These are phyloP conservation scores for Hirudinaria manillensis DNA, from an alignment of 2,888 invertebrate genomes.

Conservation along the genomic window DNA sequence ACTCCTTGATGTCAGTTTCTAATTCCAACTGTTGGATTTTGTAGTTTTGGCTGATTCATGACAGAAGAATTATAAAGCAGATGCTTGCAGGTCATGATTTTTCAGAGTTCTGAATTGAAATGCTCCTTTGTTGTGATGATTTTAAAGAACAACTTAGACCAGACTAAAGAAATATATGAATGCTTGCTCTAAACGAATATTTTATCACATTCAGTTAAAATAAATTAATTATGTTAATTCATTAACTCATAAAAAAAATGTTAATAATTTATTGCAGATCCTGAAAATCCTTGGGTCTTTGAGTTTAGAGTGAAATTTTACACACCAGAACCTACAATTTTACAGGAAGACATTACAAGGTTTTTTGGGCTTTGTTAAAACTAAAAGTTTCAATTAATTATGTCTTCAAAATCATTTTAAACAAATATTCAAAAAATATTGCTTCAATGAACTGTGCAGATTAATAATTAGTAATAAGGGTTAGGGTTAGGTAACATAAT, in stretches of 20 bases:
- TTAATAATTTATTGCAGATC: background rate
- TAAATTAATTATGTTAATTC: no score
- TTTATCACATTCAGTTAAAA: no score
- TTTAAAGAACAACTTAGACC: background rate
- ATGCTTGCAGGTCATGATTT: conserved; percentile 24
- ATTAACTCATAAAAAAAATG: background rate
- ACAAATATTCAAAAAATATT: no score
- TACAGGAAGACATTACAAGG: conserved; percentile 64
- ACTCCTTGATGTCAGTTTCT: background rate
- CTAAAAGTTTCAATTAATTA: background rate
- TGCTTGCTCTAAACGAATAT: no score
- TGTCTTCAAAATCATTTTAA: background rate
- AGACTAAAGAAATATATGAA: background rate
- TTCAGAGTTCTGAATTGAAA: no score
- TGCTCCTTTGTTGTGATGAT: background rate
- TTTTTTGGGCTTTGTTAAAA: conserved; percentile 30
- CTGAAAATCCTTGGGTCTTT: conserved; percentile 85
- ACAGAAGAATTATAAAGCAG: conserved; percentile 28
- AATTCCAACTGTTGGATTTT: background rate
- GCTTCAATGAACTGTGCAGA: no score
- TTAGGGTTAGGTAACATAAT: no score
- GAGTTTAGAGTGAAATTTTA: conserved; percentile 97
- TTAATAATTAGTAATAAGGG: no score
- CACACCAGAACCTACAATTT: conserved; percentile 90
- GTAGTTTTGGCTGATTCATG: conserved; percentile 33